These are phyloP conservation scores for Turdus rufiventris DNA, from an alignment of 2,113 vertebrate species.

Conservation along the genomic window DNA sequence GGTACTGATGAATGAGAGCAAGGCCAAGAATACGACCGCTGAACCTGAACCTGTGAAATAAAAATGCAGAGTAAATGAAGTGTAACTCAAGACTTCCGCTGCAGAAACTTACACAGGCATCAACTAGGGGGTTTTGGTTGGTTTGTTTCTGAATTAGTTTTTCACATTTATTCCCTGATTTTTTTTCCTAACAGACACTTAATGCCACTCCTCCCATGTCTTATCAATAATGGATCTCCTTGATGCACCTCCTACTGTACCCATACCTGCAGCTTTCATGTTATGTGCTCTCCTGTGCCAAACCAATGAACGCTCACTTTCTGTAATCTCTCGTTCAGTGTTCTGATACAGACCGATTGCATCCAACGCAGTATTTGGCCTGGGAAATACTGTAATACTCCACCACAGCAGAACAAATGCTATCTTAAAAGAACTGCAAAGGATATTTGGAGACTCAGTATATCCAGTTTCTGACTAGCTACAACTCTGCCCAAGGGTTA, in stretches of 20 bases:
- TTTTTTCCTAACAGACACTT: background rate
- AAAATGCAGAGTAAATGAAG: slow-evolving; percentile 19
- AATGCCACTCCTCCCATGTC: background rate
- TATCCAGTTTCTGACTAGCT: background rate
- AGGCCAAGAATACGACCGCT: slow-evolving; percentile 95
- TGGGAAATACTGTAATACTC: background rate
- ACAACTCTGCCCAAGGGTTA: background rate
- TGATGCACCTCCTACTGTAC: background rate
- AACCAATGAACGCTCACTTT: background rate
- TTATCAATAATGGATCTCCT: background rate
- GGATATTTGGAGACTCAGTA: background rate
- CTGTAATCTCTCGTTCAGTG: background rate
- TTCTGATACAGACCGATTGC: background rate
- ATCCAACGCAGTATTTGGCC: background rate
- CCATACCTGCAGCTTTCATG: background rate
- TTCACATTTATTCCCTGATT: background rate
- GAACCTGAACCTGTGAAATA: slow-evolving; percentile 89
- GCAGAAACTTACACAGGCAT: background rate
- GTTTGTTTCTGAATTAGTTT: background rate
- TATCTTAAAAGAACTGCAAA: background rate
- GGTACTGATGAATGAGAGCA: slow-evolving; percentile 96
- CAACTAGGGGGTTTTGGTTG: background rate
- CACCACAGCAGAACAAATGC: background rate
- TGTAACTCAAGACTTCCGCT: background rate
- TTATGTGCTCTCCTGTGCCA: background rate